Percentiles rank a stretch among this genome's conserved stretches.
These are phyloP conservation scores for Heliconius erato DNA, from an alignment of 2,888 invertebrate genomes.

Conservation along the genomic window DNA sequence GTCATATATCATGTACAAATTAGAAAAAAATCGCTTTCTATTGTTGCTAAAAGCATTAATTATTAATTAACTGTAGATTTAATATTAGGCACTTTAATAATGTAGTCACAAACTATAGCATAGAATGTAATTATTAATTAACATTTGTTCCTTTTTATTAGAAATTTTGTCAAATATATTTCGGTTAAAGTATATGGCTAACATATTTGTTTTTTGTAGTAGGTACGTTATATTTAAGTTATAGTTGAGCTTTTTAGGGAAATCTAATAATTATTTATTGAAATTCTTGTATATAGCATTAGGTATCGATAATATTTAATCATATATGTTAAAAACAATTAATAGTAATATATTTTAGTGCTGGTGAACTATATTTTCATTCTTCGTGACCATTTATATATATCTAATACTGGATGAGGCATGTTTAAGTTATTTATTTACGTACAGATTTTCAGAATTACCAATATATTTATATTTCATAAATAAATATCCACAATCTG, in stretches of 20 bases:
- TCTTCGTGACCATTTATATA: background rate
- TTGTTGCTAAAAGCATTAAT: constrained; percentile 19
- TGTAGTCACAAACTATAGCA: constrained; percentile 14
- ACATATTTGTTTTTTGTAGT: background rate
- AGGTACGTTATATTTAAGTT: background rate
- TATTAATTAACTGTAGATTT: background rate
- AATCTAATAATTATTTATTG: constrained; percentile 2
- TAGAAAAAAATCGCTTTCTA: constrained; percentile 2
- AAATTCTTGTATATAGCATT: background rate
- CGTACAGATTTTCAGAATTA: background rate
- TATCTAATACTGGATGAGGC: background rate
- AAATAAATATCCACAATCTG: too few relatives aligned
- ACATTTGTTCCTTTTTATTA: constrained; percentile 12
- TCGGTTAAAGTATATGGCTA: background rate
- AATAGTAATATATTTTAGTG: background rate
- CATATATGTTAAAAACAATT: constrained; percentile 15
- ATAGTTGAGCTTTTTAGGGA: constrained; percentile 1
- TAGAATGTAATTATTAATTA: constrained; percentile 13
- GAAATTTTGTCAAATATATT: background rate
- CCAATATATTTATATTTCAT: background rate
- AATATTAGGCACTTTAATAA: background rate
- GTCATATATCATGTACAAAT: background rate
- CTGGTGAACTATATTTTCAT: background rate
- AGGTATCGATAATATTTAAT: background rate
- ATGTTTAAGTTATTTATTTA: background rate